phyloP scores from a whole-genome alignment of 2,888 invertebrate genomes.

The Hirudinaria manillensis region DNA sequence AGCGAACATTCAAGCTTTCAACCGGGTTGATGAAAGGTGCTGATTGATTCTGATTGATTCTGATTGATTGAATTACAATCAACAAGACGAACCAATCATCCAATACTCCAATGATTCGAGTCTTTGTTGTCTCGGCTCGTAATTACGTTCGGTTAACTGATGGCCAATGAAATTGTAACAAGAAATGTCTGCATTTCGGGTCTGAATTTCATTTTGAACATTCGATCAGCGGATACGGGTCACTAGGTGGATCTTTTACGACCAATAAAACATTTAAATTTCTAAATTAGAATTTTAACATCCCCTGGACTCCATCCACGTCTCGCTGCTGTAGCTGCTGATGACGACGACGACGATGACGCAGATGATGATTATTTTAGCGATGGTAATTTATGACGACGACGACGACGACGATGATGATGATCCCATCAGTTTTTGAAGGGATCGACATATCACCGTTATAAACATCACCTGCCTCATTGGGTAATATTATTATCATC shows the following conservation, averaged over 20 bases:
- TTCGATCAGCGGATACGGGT: neutral
- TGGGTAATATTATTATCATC: no score
- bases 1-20: no score
- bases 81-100: no score
- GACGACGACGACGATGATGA: conserved; percentile 29
- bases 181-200: conserved; percentile 1
- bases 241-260: conserved; percentile 6
- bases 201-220: conserved; percentile 11
- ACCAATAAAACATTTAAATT: neutral
- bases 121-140: no score
- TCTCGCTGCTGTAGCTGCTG: conserved; percentile 12
- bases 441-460: no score
- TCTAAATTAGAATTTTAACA: conserved; percentile 10
- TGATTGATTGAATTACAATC: no score
- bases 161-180: conserved; percentile 8
- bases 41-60: no score
- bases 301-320: neutral
- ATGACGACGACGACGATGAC: conserved; percentile 22
- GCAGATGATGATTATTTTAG: conserved; percentile 2
- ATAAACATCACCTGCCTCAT: no score
- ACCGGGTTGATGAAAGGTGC: no score
- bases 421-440: conserved; percentile 4
- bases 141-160: neutral
- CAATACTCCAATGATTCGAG: neutral
- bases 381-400: conserved; percentile 17